Percentiles rank a stretch among this genome's conserved stretches.
Conservation (phyloP, 2,113 vertebrate genomes). For the Tachysurus vachellii region DNA sequence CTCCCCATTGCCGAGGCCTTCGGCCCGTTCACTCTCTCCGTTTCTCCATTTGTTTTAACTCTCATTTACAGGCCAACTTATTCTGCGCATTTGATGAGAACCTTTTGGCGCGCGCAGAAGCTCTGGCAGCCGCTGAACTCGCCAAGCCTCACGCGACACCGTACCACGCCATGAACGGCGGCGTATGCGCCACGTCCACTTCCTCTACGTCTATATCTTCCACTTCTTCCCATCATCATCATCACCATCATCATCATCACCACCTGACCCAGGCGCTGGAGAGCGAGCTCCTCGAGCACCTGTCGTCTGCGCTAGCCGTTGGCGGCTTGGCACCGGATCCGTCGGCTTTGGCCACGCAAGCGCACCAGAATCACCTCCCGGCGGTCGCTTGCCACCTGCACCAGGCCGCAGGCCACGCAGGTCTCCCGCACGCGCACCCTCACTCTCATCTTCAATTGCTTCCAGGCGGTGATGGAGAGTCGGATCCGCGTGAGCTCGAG, state of each 20-base stretch:
- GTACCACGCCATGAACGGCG: constrained; percentile 98
- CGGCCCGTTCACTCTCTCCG: constrained; percentile 80
- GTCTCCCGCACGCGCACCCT: constrained; percentile 74
- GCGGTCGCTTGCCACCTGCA: constrained; percentile 94
- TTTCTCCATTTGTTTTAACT: constrained; percentile 78
- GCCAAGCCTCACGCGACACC: constrained; percentile 91
- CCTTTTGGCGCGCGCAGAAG: constrained; percentile 98
- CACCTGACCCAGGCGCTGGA: constrained; percentile 91
- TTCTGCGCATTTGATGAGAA: constrained; percentile 99
- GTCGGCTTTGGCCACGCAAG: constrained; percentile 80
- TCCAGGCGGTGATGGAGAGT: constrained; percentile 91
- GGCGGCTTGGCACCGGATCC: constrained; percentile 89
- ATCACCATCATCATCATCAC: constrained; percentile 92
- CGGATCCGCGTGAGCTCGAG: constrained; percentile 97
- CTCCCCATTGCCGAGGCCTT: constrained; percentile 77
- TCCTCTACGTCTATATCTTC: constrained; percentile 89
- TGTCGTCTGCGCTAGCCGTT: constrained; percentile 88
- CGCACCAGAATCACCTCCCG: constrained; percentile 79
- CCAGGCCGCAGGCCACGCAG: constrained; percentile 83
- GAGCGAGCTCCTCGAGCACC: constrained; percentile 95
- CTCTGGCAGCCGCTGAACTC: constrained; percentile 82
- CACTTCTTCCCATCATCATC: constrained; percentile 74
- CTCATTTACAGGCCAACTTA: constrained; percentile 99
- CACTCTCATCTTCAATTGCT: constrained; percentile 69
- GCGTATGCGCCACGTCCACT: constrained; percentile 82